Base-by-base conservation (phyloP, 2,888 invertebrate species). In the Catotricha subobsoleta region DNA sequence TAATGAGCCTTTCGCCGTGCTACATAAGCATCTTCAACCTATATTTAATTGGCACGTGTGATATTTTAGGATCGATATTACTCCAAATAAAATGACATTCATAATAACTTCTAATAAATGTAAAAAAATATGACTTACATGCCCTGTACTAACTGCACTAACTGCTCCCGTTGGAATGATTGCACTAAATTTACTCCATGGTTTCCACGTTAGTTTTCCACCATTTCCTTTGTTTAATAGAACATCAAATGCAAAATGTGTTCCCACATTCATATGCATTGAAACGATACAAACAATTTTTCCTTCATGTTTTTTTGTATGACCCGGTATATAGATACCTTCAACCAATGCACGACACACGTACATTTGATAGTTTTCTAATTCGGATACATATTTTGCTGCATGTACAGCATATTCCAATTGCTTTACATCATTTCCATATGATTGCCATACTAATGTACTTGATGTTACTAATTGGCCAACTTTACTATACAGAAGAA, bases 381-480 rank as follows among this genome's bases (percentile, higher is more conserved):
- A 58, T 35, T 57, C 55, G n/a, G 56, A 52, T 2, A 57, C 44
- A 37, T 57, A 62, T 43, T 58, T 58, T 50, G 73, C 70, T 48
- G 80, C 83, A 31, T 76, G 65, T 19, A 84, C 80, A 39, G 78
- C 77, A 51, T 72, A 72, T 46, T 70, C 66, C 40, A 74, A 65
- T 48, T 71, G 66, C 19, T 65, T 61, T 15, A 61, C 56, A 47
- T 65, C 64, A 46, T 57, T 64, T 2, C 54, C 51, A 38, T 63
- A 64, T 1, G 71, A 69, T 40, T 77, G 68, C 86, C 86, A 87
- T 54, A 72, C 71, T 40, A 86, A 66, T 1, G 83, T 81, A 52
- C 78, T 81, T 7, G 86, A 87, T 4, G 86, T 86, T 41, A 81
- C 67, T 42, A 76, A 67, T 59, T 83, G 82, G 45, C 74, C 72